Evolutionary conservation across 2,113 vertebrate species (phyloP).

Genomic region (Vicugna pacos): DNA sequence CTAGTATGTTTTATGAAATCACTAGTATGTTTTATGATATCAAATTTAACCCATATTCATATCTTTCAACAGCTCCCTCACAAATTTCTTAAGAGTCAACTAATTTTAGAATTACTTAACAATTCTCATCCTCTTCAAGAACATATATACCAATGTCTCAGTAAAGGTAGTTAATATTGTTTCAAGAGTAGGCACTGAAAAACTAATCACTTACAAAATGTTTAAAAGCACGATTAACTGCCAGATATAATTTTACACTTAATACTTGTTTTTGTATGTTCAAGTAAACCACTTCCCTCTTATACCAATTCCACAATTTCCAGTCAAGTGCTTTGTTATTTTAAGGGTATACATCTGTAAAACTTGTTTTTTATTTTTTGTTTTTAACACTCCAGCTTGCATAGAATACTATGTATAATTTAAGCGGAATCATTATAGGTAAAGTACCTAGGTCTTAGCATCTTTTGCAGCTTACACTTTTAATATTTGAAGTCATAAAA

Average conservation of each 20-base stretch:
- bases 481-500: neutral
- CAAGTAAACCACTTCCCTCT: neutral
- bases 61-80: neutral
- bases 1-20: neutral
- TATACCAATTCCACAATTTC: neutral
- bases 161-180: neutral
- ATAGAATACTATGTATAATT: slow-evolving; percentile 1
- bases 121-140: slow-evolving; percentile 28
- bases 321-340: slow-evolving; percentile 9
- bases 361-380: neutral
- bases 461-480: neutral
- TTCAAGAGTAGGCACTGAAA: neutral
- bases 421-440: neutral
- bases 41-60: neutral
- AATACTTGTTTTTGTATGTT: neutral
- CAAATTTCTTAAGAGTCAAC: slow-evolving; percentile 2
- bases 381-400: slow-evolving; percentile 5
- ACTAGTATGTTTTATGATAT: neutral
- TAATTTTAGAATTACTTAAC: slow-evolving; percentile 39
- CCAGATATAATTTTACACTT: slow-evolving; percentile 19
- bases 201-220: neutral
- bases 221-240: slow-evolving; percentile 8
- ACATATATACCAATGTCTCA: neutral
- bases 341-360: neutral
- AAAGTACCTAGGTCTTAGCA: neutral